These are phyloP conservation scores for Lumbricus terrestris DNA, from an alignment of 2,888 invertebrate species.

Conservation along the genomic window DNA sequence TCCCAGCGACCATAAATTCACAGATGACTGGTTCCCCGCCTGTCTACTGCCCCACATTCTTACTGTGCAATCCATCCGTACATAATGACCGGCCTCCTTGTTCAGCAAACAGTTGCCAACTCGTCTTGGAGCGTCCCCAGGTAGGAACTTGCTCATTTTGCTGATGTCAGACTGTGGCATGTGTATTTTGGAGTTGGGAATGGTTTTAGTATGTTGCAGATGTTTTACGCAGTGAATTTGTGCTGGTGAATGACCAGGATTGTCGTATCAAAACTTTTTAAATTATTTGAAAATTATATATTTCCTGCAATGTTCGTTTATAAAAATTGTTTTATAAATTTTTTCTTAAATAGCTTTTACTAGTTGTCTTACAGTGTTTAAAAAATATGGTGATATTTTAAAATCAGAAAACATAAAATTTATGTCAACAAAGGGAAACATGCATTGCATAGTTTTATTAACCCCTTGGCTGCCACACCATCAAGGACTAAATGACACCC, in stretches of 20 bases:
- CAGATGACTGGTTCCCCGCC: neutral
- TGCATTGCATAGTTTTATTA: neutral
- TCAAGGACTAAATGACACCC: too few relatives aligned
- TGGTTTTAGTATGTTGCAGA: neutral
- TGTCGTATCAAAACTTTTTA: neutral
- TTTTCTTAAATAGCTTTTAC: neutral
- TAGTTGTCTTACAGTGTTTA: neutral
- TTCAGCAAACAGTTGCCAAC: neutral
- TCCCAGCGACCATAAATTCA: neutral
- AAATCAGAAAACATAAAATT: neutral
- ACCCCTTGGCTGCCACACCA: too few relatives aligned
- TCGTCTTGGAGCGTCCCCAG: neutral
- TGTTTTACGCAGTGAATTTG: neutral
- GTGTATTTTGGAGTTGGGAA: neutral
- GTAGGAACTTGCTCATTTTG: neutral
- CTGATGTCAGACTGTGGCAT: neutral
- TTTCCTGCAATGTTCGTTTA: neutral
- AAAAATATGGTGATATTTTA: neutral
- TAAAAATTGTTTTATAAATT: neutral
- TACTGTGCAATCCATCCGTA: slow-evolving; percentile 3
- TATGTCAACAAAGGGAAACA: too few relatives aligned
- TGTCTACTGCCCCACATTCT: neutral
- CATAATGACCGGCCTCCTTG: neutral
- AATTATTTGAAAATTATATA: neutral
- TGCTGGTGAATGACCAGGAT: neutral